Evolutionary conservation across 2,888 invertebrate genomes (phyloP), one percentile per base, ranked within the genome.

Genomic region (Sericinus montela): DNA sequence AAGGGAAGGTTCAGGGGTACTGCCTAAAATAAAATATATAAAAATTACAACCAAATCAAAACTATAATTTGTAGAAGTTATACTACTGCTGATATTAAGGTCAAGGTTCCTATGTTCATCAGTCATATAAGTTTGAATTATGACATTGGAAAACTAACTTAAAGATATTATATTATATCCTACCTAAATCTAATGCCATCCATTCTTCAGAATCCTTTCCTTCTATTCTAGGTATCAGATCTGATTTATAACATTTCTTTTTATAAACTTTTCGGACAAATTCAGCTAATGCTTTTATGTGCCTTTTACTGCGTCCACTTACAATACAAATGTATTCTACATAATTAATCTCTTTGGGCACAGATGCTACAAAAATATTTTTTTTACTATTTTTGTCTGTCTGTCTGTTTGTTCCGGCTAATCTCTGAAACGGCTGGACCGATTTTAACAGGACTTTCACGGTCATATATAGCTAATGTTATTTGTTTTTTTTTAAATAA

Each of bases 151-250:
- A 36, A 25, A 25, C 8, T 1, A 25, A 7, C 4, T 11, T 32
- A 32, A 32, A 32, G 11, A 32, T n/a, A 32, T 32, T 5, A 30
- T 30, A 8, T 3, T 10, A 37, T 4, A 16, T 41, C 11, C 47
- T 87, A 95, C 97, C 97, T 84, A 98, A 90, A 89, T 98, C 98
- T 72, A 98, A 67, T 14, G 97, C 97, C 78, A 96, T 91, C 98
- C 98, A 98, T 63, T 96, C 93, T 42, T 90, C 90, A 9, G 93
- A 93, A 43, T 90, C 81, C 71, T 91, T 90, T 16, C 97, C 97
- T 85, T 97, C 96, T 57, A 97, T 90, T 64, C 86, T 91, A 0
- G 97, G 95, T 63, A 95, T 81, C 14, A 72, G 58, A 72, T 98
- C 97, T 13, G 65, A 72, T 53, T 86, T 75, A 16, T 75, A 39